phyloP scores from a whole-genome alignment of 2,888 invertebrate species.

The Desoria tigrina region DNA sequence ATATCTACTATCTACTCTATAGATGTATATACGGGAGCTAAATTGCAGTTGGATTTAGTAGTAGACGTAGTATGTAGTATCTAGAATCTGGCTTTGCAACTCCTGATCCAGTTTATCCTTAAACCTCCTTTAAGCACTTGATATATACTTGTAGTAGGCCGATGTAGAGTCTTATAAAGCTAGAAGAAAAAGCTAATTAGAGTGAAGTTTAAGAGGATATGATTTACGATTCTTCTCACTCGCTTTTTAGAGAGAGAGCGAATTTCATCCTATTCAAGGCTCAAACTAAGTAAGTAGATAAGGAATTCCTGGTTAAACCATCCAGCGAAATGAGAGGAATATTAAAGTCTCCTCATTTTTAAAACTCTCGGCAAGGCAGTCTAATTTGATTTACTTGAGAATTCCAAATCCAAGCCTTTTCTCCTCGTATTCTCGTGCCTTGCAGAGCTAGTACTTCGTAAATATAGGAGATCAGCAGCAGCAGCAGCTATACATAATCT shows the following conservation, averaged over 20 bases:
- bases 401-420: slow-evolving; percentile 8
- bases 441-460: background rate
- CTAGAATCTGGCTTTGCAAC: too few species aligned
- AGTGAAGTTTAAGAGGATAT: slow-evolving; percentile 2
- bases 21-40: too few species aligned
- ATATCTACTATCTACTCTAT: too few species aligned
- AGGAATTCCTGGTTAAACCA: slow-evolving; percentile 12
- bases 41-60: too few species aligned
- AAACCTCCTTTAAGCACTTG: too few species aligned
- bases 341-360: slow-evolving; percentile 1
- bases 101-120: too few species aligned
- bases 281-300: slow-evolving; percentile 7
- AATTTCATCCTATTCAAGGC: background rate
- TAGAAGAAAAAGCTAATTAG: too few species aligned
- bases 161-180: too few species aligned
- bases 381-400: slow-evolving; percentile 20
- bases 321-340: slow-evolving; percentile 18
- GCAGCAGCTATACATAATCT: background rate
- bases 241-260: background rate
- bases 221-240: background rate
- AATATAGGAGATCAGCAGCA: background rate
- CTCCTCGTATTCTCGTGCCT: slow-evolving; percentile 4
- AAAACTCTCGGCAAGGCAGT: background rate
- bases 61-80: too few species aligned
- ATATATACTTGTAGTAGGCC: too few species aligned